Percentiles rank a stretch among this genome's conserved stretches.
Conservation (phyloP, 2,797 vertebrate species). For the Gymnothorax reevesii region DNA sequence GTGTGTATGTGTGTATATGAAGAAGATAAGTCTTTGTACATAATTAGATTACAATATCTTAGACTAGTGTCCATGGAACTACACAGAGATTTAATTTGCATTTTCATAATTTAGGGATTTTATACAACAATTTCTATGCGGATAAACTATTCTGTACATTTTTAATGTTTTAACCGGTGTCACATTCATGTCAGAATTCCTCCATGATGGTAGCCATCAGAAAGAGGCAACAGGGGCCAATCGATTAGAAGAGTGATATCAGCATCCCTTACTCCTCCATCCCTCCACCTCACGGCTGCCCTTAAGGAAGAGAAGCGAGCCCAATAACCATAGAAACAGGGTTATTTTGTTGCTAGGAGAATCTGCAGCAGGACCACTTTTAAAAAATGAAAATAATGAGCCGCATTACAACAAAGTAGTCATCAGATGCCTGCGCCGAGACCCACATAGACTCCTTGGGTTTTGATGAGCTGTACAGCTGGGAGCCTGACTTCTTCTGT, state of each 20-base stretch:
- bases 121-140: neutral
- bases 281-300: neutral
- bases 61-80: neutral
- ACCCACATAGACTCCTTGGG: conserved; percentile 3
- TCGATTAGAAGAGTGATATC: neutral
- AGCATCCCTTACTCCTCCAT: neutral
- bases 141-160: neutral
- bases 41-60: neutral
- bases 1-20: neutral
- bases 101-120: neutral
- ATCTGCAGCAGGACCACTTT: neutral
- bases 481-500: neutral
- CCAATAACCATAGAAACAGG: conserved; percentile 14
- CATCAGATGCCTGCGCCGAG: neutral
- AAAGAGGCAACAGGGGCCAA: neutral
- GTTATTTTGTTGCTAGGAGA: conserved; percentile 11
- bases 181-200: neutral
- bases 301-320: neutral
- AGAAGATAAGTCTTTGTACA: too few species aligned
- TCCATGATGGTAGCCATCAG: neutral
- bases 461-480: neutral
- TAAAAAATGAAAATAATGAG: conserved; percentile 19
- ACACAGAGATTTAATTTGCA: neutral
- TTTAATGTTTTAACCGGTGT: neutral
- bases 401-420: neutral